Evolutionary conservation across 2,888 invertebrate species (phyloP).

Genomic region (Catotricha subobsoleta): DNA sequence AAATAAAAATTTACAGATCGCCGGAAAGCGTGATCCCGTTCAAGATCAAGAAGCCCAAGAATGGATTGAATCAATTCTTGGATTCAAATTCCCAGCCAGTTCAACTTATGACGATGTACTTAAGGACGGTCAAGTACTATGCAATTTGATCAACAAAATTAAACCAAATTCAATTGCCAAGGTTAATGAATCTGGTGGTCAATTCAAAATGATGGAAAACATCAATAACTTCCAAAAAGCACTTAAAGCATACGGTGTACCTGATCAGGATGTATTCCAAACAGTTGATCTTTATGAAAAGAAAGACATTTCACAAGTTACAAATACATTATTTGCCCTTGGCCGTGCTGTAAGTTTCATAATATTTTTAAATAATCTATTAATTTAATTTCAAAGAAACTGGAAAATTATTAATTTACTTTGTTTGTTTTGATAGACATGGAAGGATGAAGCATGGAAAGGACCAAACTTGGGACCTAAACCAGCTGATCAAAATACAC

Average conservation of each 20-base stretch:
- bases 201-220: conserved; percentile 99
- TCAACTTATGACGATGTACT: conserved; percentile 75
- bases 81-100: conserved; percentile 70
- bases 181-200: conserved; percentile 85
- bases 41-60: conserved; percentile 76
- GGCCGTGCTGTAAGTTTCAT: conserved; percentile 55
- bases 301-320: conserved; percentile 73
- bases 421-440: conserved; percentile 46
- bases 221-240: conserved; percentile 83
- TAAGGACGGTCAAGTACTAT: conserved; percentile 81
- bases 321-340: conserved; percentile 68
- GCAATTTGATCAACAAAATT: conserved; percentile 87
- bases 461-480: conserved; percentile 78
- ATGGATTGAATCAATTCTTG: conserved; percentile 80
- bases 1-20: conserved; percentile 38
- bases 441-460: conserved; percentile 61
- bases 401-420: background rate
- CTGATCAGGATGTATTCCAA: conserved; percentile 85
- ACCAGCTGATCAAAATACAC: conserved; percentile 83
- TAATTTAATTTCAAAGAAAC: background rate
- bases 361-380: background rate
- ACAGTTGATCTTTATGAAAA: conserved; percentile 93
- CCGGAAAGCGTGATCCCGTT: conserved; percentile 61
- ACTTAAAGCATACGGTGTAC: conserved; percentile 71
- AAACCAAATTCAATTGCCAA: conserved; percentile 74